These are phyloP conservation scores for Carassius auratus DNA, from an alignment of 2,113 vertebrate species.

Conservation along the genomic window DNA sequence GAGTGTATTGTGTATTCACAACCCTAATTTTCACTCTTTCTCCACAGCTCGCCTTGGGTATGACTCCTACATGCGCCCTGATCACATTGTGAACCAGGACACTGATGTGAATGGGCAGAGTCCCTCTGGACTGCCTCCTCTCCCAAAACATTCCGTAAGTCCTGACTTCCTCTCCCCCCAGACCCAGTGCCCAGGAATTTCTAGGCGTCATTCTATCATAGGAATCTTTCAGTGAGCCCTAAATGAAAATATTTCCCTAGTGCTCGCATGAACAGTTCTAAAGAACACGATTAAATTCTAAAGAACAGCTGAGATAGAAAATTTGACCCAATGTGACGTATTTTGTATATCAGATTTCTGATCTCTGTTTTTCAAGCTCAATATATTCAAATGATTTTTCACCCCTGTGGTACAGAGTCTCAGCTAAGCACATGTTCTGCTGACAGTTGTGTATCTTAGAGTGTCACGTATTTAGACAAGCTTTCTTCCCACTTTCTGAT, in stretches of 20 bases:
- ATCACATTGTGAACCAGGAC: constrained; percentile 88
- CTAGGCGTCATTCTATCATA: background rate
- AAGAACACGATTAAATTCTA: constrained; percentile 53
- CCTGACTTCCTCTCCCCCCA: constrained; percentile 52
- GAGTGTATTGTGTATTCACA: background rate
- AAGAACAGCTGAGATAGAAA: constrained; percentile 71
- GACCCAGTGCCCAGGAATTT: background rate
- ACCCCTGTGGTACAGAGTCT: background rate
- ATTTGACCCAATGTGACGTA: constrained; percentile 72
- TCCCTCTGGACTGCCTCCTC: constrained; percentile 82
- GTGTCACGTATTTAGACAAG: background rate
- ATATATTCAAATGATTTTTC: background rate
- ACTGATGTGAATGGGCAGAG: constrained; percentile 78
- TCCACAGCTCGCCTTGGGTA: constrained; percentile 85
- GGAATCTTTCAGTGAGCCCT: background rate
- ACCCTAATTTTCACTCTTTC: constrained; percentile 27
- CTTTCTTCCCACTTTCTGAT: background rate
- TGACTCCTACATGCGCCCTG: constrained; percentile 95
- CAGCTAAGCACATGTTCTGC: background rate
- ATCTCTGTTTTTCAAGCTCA: background rate
- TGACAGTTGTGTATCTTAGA: background rate
- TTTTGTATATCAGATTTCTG: background rate
- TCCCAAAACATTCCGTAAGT: constrained; percentile 91
- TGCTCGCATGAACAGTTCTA: constrained; percentile 18
- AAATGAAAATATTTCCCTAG: constrained; percentile 17